These are phyloP conservation scores for Coendou prehensilis DNA, from an alignment of 2,797 vertebrate genomes.

Conservation along the genomic window DNA sequence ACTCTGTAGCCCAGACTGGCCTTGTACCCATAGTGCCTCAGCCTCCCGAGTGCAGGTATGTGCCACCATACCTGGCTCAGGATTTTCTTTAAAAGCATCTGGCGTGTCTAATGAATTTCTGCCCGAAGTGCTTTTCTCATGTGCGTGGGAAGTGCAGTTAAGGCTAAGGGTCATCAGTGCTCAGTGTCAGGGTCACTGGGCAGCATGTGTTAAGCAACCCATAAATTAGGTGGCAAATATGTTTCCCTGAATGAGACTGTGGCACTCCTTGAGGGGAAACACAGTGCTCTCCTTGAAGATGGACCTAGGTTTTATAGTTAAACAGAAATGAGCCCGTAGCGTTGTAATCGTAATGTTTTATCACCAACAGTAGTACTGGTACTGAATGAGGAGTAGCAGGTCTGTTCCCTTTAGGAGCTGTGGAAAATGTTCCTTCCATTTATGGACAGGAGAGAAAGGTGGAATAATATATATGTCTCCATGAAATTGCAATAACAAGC, in stretches of 20 bases:
- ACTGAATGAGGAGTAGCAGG: background rate
- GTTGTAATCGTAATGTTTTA: constrained; percentile 62
- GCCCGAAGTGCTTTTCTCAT: background rate
- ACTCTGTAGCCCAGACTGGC: no score
- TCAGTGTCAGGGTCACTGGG: background rate
- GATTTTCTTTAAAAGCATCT: background rate
- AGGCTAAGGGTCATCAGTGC: background rate
- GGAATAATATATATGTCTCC: background rate
- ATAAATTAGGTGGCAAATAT: constrained; percentile 12
- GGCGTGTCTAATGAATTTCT: constrained; percentile 53
- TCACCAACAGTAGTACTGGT: constrained; percentile 43
- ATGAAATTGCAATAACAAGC: background rate
- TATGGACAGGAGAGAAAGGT: constrained; percentile 23
- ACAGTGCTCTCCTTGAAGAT: background rate
- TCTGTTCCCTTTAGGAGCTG: background rate
- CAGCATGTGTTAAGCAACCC: background rate
- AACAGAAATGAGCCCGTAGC: constrained; percentile 54
- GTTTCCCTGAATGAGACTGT: constrained; percentile 38
- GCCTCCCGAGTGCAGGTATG: background rate
- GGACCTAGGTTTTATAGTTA: constrained; percentile 19
- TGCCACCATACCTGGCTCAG: background rate
- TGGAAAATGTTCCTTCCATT: background rate
- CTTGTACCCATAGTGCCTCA: background rate
- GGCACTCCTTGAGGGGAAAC: background rate
- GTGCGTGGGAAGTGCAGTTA: background rate